A percentile compares a stretch with the other conserved stretches of the same genome.
Evolutionary conservation across 2,797 vertebrate species (phyloP).

Genomic region (Pseudomugil gertrudae): DNA sequence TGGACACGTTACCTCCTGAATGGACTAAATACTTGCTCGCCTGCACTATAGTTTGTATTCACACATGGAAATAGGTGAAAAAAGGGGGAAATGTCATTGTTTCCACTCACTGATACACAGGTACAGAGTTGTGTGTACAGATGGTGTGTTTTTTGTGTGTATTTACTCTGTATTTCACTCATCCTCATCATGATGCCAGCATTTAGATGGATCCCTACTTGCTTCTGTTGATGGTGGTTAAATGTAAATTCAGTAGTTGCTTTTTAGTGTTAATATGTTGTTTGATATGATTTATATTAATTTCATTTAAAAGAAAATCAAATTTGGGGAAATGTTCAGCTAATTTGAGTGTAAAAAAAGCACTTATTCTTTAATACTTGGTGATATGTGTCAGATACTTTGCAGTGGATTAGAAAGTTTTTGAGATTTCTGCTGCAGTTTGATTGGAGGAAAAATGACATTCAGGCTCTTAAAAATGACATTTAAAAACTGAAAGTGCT

Average conservation of each 20-base stretch:
- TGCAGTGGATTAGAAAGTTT: conserved; percentile 4
- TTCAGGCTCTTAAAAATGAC: conserved; percentile 43
- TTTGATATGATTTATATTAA: background rate
- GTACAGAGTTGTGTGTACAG: conserved; percentile 34
- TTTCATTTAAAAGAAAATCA: background rate
- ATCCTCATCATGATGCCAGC: background rate
- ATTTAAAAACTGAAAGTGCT: conserved; percentile 34
- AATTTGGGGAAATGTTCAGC: background rate
- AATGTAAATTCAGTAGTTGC: background rate
- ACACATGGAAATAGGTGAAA: conserved; percentile 26
- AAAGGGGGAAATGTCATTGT: conserved; percentile 41
- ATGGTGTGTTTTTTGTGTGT: conserved; percentile 22
- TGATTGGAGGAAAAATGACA: conserved; percentile 7
- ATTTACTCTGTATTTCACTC: background rate
- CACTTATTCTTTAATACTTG: background rate
- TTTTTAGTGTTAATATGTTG: background rate
- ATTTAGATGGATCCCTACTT: background rate
- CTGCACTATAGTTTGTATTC: conserved; percentile 48
- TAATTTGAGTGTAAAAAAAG: background rate
- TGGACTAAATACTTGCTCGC: conserved; percentile 50
- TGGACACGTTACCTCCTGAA: conserved; percentile 43
- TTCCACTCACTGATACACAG: conserved; percentile 51
- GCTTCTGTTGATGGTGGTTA: background rate
- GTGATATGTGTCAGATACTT: background rate
- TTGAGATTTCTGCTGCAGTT: conserved; percentile 19